Base-by-base conservation (phyloP, 2,888 invertebrate species). In the Drosophila multiciliata region DNA sequence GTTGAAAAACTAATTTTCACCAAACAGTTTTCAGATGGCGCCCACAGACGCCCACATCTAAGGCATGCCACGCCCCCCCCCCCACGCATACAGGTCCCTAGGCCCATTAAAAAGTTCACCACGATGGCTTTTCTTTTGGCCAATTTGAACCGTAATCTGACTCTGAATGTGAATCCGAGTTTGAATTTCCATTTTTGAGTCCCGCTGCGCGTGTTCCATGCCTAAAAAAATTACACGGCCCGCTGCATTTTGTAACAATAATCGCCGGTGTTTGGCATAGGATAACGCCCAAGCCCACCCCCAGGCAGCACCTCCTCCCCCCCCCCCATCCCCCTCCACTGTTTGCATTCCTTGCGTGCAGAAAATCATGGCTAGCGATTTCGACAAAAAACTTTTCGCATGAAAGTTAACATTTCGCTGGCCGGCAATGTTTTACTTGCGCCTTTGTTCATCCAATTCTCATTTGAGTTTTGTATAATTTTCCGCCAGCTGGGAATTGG, bases 1-100 rank as follows among this genome's bases (percentile, higher is more conserved):
- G 89, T 90, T 87, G 73, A 54, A 90, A 87, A 87, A 90, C 86
- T 87, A 87, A 87, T 87, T 87, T 86, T 88, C 88, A 83, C 86
- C 85, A 86, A 86, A 90, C 86, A 89, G 89, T 86, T 86, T 86
- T 73, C 86, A 73, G 53, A 60, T 58, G 55, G 70, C 75, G 73
- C 55, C 53, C 62, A 68, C 70, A 65, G 77, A 53, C 29, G 68
- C 36, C 32, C 52, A 50, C 12, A 26, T 26, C 50, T n/a, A 15
- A 36, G 26, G 12, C 26, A 15, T 35, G 35, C 26, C 66, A 40
- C 63, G 40, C 54, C 55, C 29, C 29, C 23, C 23, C 26, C 29
- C 23, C 20, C 26, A 23, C 2, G 17, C 42, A 26, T 33, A 32
- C 40, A 61, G 33, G n/a, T 52, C 62, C 75, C 70, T n/a, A 17